A percentile compares a stretch with the other conserved stretches of the same genome.
Conservation (phyloP, 2,113 vertebrate species). For the Hoplias malabaricus region DNA sequence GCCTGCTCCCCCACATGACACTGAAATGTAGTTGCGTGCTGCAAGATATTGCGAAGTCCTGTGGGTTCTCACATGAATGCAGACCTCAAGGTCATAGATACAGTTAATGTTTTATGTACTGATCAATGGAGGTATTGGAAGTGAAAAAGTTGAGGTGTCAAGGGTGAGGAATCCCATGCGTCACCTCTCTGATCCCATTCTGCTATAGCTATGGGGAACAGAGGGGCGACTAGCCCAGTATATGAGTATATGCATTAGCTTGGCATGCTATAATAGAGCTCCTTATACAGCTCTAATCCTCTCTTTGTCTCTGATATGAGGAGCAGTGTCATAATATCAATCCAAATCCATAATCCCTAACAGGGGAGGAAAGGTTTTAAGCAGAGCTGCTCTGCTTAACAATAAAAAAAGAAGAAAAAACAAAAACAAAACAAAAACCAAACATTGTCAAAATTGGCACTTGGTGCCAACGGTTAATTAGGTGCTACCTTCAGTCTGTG, state of each 20-base stretch:
- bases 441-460: neutral
- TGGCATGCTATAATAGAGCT: slow-evolving; percentile 16
- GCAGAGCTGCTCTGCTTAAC: slow-evolving; percentile 13
- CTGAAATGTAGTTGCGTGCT: too few species aligned
- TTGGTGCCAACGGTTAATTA: slow-evolving; percentile 4
- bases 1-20: too few species aligned
- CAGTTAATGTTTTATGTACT: neutral
- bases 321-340: slow-evolving; percentile 28
- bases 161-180: neutral
- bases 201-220: neutral
- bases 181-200: neutral
- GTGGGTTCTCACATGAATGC: too few species aligned
- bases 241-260: slow-evolving; percentile 29
- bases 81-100: too few species aligned
- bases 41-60: too few species aligned
- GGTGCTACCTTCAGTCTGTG: neutral
- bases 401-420: slow-evolving; percentile 21
- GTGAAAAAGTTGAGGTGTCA: neutral
- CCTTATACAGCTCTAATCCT: slow-evolving; percentile 25
- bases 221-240: neutral
- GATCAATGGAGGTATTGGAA: neutral
- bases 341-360: slow-evolving; percentile 30
- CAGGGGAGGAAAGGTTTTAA: slow-evolving; percentile 11
- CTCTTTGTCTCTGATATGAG: slow-evolving; percentile 29
- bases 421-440: neutral